phyloP scores from a whole-genome alignment of 2,797 vertebrate species.

The Parambassis ranga region DNA sequence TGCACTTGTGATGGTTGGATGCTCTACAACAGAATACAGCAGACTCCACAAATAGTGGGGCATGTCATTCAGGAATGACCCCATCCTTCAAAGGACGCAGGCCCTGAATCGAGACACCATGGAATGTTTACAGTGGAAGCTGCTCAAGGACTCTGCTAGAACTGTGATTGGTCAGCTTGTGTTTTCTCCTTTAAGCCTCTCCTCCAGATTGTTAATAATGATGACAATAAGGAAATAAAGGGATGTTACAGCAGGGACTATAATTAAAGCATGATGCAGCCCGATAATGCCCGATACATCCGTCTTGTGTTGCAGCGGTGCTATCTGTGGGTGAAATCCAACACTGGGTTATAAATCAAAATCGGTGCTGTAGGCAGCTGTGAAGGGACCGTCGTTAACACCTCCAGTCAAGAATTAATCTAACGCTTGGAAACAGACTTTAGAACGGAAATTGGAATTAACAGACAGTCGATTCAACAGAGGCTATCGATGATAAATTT shows the following conservation, averaged over 20 bases:
- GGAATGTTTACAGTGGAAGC: not conserved
- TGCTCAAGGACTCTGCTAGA: not conserved
- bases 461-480: no score
- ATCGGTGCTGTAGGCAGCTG: not conserved
- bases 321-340: not conserved
- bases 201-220: not conserved
- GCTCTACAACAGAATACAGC: no score
- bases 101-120: no score
- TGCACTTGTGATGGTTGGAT: no score
- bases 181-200: not conserved
- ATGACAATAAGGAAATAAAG: not conserved
- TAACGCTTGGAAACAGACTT: not conserved
- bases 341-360: conserved; percentile 2
- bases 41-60: no score
- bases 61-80: no score
- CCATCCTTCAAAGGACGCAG: no score
- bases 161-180: not conserved
- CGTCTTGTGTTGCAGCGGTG: not conserved
- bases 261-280: not conserved
- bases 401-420: not conserved
- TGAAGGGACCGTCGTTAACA: not conserved
- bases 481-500: no score
- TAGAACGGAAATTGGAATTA: not conserved
- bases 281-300: not conserved
- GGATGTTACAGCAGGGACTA: not conserved